Base-by-base conservation (phyloP, 2,888 invertebrate species). In the Elysia crispata region DNA sequence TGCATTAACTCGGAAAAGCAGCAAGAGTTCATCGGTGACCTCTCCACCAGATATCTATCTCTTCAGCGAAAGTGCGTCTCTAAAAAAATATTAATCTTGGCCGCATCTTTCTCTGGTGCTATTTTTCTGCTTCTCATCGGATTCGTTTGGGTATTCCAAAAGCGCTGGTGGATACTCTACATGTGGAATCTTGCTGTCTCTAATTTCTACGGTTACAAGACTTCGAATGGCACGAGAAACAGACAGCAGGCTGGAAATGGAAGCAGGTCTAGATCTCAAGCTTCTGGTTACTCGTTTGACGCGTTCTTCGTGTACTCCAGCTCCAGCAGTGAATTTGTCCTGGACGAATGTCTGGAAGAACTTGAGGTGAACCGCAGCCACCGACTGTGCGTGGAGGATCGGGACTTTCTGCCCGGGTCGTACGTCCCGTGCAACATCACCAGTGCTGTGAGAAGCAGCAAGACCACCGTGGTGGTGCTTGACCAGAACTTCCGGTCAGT, bases 341-440 rank as follows among this genome's bases (percentile, higher is more conserved):
- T 57, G 23, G 33, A 30, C 3, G 77, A 81, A 20, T 70, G 70
- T 20, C 6, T 64, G 60, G 23, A n/a, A 1, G 66, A 73, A 33
- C 64, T 81, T n/a, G 81, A 81, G 73, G 31, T 18, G 1, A 72
- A 74, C 33, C 67, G 67, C n/a, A 69, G 60, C 0, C 81, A 77
- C n/a, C 64, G 67, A n/a, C 50, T 81, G 50, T 81, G 77, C 62
- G 25, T 81, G 1, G 77, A 81, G 50, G 33, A 73, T 54, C 72
- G 77, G 15, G 81, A 81, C 31, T 77, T 77, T 49, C 18, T 77
- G 69, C 66, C 77, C 0, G 80, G 80, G 5, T 64, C 66, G 11
- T 75, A 54, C 66, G 75, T 81, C 78, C 54, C 78, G 8, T 64
- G 67, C 66, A 76, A 62, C 30, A 74, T 81, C 30, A 70, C 75